Base-by-base conservation (phyloP, 2,113 vertebrate species). In the Atlantisia rogersi region DNA sequence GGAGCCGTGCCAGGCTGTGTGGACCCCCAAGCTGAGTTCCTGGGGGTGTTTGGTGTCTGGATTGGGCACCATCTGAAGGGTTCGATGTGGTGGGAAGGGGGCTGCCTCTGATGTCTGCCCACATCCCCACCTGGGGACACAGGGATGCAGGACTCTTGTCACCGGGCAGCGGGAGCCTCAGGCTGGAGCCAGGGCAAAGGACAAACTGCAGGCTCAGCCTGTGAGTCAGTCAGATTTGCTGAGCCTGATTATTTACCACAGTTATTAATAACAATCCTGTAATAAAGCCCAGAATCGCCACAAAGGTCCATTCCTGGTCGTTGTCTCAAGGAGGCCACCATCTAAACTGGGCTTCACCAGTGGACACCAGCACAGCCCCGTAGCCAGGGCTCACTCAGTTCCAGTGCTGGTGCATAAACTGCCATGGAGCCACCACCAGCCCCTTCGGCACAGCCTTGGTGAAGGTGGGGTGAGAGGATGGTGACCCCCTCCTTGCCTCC, bases 1-100 rank as follows among this genome's bases (percentile, higher is more conserved):
- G 0, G 67, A 15, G 44, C 3, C 17, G 0, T 0, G 0, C 5
- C 2, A 39, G 56, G 37, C 10, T 5, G 16, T 4, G 35, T 37
- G 63, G 62, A 6, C 1, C 5, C 40, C n/a, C 1, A 25, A 19
- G 39, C 19, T 0, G 8, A 8, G 25, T 5, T 56, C 52, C 40
- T 4, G 40, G 7, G 11, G 11, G 17, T 7, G 22, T 1, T 37
- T 52, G 20, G 18, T 63, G 67, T 31, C 48, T 53, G 20, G 8
- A 1, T 52, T 35, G 53, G 8, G 15, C 53, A 1, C 37, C 74
- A 65, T 77, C 55, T 18, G 31, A 13, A 26, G 24, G 60, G 25
- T 59, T 86, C 55, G 8, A 1, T 0, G 5, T 5, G 5, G 25
- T 32, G 46, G 39, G 32, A n/a, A 20, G 0, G 12, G 32, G 40